Evolutionary conservation across 37 sponge, comb jelly and placozoan species (phyloP), one percentile per base, ranked within the genome.

Genomic region (Haliclona indistincta): DNA sequence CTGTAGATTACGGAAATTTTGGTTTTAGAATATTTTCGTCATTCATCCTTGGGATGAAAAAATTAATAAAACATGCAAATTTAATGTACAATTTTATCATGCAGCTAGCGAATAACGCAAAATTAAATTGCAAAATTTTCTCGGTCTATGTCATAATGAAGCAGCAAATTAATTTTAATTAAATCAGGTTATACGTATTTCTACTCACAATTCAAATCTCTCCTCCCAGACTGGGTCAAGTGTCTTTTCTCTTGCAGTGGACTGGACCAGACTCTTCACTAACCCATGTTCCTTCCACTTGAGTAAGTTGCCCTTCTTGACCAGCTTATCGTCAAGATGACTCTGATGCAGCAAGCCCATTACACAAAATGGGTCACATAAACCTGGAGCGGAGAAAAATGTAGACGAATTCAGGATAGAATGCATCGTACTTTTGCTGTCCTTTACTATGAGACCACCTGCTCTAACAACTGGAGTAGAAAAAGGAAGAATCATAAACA

Each of bases 361-460:
- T 10, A 64, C 35, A 76, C 82, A 81, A 44, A 70, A 87, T 3
- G 88, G 88, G 58, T 87, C 88, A 81, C 88, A 82, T 62, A 38
- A 68, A 13, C 82, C 88, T 85, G 66, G 38, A 67, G 28, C 30
- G 19, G 35, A 17, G 39, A 26, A 33, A 22, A 38, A 67, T 67
- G n/a, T 30, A 43, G 5, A 23, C 15, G 22, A 67, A 6, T 7
- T 29, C 38, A 26, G 19, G 3, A 35, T 53, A 41, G 55, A 35
- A 8, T 23, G 11, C 69, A 54, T 29, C 29, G 7, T 52, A 41
- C 56, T 60, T 7, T 19, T 26, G 15, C 4, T 10, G 20, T 36
- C 40, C 67, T 36, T 39, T 66, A 20, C 39, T 20, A 28, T 17
- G 8, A 84, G 68, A 26, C 32, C 71, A 45, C 30, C 38, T 10